phyloP scores from a whole-genome alignment of 2,113 vertebrate genomes.

The Naja naja region DNA sequence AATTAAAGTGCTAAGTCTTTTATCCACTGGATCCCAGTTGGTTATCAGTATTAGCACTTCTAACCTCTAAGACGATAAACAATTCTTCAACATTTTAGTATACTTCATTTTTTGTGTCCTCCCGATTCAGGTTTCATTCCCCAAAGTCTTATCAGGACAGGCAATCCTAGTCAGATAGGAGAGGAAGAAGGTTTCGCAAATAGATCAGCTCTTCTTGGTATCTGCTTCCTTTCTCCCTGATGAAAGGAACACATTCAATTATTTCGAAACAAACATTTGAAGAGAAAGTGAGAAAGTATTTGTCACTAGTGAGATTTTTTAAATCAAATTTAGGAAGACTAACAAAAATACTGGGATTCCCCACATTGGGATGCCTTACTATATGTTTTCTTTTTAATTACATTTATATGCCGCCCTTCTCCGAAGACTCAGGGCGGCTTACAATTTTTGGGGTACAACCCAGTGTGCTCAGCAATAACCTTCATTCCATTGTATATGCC shows the following conservation, averaged over 20 bases:
- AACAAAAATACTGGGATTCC: neutral
- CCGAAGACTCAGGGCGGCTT: too few species aligned
- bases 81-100: neutral
- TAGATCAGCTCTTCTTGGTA: neutral
- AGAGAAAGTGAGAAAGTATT: neutral
- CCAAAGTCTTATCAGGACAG: neutral
- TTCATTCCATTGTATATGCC: too few species aligned
- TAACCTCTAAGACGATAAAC: neutral
- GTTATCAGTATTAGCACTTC: neutral
- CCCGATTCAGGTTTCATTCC: neutral
- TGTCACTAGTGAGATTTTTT: neutral
- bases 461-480: too few species aligned
- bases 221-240: neutral
- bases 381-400: too few species aligned
- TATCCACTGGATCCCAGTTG: neutral
- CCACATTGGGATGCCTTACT: neutral
- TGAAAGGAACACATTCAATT: neutral
- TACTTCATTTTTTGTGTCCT: neutral
- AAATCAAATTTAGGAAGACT: neutral
- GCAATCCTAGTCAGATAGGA: neutral
- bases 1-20: neutral
- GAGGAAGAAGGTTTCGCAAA: neutral
- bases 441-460: too few species aligned
- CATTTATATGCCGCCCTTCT: too few species aligned
- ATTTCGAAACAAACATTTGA: neutral